Percentiles rank a stretch among this genome's conserved stretches.
Evolutionary conservation across 23 tunicate genomes (phyloP).

Genomic region (Oikopleura dioica): DNA sequence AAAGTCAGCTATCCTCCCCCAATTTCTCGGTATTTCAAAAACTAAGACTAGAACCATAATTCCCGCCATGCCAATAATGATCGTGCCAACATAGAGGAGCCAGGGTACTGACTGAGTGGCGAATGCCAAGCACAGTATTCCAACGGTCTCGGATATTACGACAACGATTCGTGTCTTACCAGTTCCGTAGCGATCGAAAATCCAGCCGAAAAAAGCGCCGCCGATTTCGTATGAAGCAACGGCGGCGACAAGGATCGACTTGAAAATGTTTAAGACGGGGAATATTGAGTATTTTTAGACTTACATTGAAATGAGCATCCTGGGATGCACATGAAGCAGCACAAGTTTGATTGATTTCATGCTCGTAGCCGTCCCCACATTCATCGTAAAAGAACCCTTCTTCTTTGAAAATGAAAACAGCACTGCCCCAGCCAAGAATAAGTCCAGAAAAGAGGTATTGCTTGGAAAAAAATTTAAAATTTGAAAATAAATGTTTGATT

Average conservation of each 20-base stretch:
- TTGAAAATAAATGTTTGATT: not conserved
- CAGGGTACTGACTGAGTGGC: not conserved
- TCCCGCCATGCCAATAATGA: not conserved
- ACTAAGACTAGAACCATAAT: not conserved
- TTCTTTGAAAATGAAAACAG: not conserved
- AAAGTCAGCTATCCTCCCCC: too few species aligned
- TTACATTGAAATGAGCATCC: slow-evolving; percentile 3
- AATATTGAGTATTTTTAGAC: too few species aligned
- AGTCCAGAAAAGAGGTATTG: slow-evolving; percentile 10
- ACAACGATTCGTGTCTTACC: not conserved
- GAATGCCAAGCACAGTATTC: not conserved
- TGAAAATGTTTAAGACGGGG: too few species aligned
- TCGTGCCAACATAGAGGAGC: not conserved
- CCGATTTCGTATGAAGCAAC: not conserved
- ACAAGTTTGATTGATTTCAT: not conserved
- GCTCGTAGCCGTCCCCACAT: not conserved
- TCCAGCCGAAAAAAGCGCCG: not conserved
- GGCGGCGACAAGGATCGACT: not conserved
- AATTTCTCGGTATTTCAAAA: too few species aligned
- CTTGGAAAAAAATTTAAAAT: not conserved
- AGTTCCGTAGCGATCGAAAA: not conserved
- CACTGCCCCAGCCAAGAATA: slow-evolving; percentile 2
- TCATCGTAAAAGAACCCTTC: not conserved
- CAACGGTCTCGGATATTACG: not conserved
- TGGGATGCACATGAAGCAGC: not conserved